These are phyloP conservation scores for Anadara kagoshimensis DNA, from an alignment of 1,140 invertebrate species.

Conservation along the genomic window DNA sequence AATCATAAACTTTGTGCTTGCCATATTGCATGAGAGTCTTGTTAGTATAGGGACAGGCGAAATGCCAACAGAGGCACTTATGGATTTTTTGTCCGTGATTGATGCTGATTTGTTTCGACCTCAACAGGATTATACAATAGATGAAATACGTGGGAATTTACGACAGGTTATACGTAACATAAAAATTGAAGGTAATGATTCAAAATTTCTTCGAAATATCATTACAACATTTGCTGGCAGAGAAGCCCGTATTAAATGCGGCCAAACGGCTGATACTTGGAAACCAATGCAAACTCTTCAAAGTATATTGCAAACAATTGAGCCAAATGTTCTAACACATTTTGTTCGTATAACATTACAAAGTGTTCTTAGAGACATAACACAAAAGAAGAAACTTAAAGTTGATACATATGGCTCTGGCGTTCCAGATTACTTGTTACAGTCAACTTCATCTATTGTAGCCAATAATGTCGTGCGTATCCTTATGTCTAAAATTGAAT, in stretches of 20 bases:
- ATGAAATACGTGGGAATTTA: background rate
- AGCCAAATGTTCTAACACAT: slow-evolving; percentile 3
- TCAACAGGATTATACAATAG: background rate
- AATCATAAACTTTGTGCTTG: slow-evolving; percentile 24
- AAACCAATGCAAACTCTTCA: no score
- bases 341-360: slow-evolving; percentile 1
- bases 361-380: slow-evolving; percentile 5
- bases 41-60: slow-evolving; percentile 1
- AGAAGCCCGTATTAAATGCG: no score
- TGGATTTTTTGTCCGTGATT: slow-evolving; percentile 3
- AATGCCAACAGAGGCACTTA: background rate
- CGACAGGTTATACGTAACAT: no score
- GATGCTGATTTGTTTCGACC: background rate
- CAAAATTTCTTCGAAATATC: no score
- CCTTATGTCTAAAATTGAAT: slow-evolving; percentile 13
- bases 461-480: slow-evolving; percentile 21
- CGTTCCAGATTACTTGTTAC: background rate
- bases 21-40: slow-evolving; percentile 27
- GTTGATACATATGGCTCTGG: background rate
- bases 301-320: background rate
- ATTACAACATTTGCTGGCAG: no score
- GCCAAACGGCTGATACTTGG: no score
- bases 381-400: background rate
- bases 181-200: no score
- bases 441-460: slow-evolving; percentile 20